phyloP scores from a whole-genome alignment of 1,140 invertebrate genomes.

The fruit fly (Drosophila melanogaster) region Release_6_plus_ISO1_MT NC_004354.4:14517501-14518000 shows the following conservation, averaged over 20 bases:
- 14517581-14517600: slow-evolving; percentile 25
- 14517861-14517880: background rate
- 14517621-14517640: slow-evolving; percentile 74
- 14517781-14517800: slow-evolving; percentile 5
- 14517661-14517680: too few species aligned
- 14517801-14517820: slow-evolving; percentile 46
- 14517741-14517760: slow-evolving; percentile 65
- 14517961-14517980: too few species aligned
- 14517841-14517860: too few species aligned
- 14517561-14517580: slow-evolving; percentile 2
- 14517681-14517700: background rate
- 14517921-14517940: too few species aligned
- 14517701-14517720: slow-evolving; percentile 66
- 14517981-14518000: too few species aligned
- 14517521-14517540: slow-evolving; percentile 50
- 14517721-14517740: slow-evolving; percentile 76
- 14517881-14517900: background rate
- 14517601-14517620: slow-evolving; percentile 72
- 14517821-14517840: slow-evolving; percentile 8
- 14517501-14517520: slow-evolving; percentile 38
- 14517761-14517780: slow-evolving; percentile 65
- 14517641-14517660: slow-evolving; percentile 22
- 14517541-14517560: slow-evolving; percentile 27
- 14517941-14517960: too few species aligned
- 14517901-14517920: too few species aligned